phyloP scores from a whole-genome alignment of 2,888 invertebrate species.

The Heliconius ethilla region DNA sequence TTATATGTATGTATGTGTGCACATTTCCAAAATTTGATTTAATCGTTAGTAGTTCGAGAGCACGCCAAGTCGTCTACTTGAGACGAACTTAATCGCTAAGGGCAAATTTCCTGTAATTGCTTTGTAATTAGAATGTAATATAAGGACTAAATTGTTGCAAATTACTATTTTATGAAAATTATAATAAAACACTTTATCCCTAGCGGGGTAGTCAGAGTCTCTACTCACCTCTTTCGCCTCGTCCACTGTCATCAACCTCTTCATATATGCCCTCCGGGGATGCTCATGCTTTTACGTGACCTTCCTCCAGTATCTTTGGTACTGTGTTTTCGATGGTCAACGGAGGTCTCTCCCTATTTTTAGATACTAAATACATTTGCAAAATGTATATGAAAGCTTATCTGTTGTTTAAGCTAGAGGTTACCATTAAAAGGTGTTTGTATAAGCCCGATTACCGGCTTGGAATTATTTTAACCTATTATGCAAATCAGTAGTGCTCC shows the following conservation, averaged over 20 bases:
- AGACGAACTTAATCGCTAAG: constrained; percentile 17
- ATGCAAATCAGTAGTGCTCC: constrained; percentile 15
- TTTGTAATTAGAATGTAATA: constrained; percentile 4
- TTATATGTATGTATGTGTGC: no score
- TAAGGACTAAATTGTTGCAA: not conserved
- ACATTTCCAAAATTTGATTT: constrained; percentile 18
- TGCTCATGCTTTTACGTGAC: no score
- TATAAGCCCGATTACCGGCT: constrained; percentile 9
- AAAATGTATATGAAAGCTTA: not conserved
- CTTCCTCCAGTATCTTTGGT: no score
- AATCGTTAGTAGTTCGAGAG: constrained; percentile 13
- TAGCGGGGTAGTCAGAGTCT: no score
- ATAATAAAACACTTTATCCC: no score
- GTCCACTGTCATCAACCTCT: no score
- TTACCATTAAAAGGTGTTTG: constrained; percentile 8
- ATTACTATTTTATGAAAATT: not conserved
- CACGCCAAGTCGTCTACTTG: constrained; percentile 3
- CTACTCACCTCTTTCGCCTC: no score
- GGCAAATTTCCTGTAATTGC: constrained; percentile 3
- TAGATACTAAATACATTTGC: not conserved
- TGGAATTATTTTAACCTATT: constrained; percentile 13
- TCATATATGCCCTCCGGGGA: no score
- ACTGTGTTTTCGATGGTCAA: no score
- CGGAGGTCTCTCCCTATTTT: no score
- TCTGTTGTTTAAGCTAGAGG: constrained; percentile 7